Base-by-base conservation (phyloP, 2,797 vertebrate genomes). In the Adrianichthys oophorus region DNA sequence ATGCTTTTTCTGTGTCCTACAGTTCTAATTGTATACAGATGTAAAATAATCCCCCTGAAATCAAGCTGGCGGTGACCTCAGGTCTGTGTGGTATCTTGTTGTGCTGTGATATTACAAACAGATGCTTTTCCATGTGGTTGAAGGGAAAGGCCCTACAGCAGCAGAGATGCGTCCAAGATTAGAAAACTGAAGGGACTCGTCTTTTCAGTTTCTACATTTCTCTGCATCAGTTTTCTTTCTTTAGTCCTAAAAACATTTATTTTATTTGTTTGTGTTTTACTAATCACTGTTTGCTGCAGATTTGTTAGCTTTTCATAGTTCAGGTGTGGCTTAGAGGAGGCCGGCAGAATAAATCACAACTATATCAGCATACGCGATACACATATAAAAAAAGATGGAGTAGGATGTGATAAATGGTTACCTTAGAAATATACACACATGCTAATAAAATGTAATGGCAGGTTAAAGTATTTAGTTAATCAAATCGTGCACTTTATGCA, bases 101-200 rank as follows among this genome's bases (percentile, higher is more conserved):
- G 52, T 70, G 59, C 52, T 70, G 62, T 58, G 45, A 67, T 76
- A 69, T 76, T 49, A 58, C 54, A 62, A 81, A 72, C 78, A 74
- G 71, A 76, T 78, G 75, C 44, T 43, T 42, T 4, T 29, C 26
- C 41, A 18, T 54, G 5, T 19, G 29, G 19, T 65, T n/a, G 48
- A 48, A 17, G 57, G 24, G n/a, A 59, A 62, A 62, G 26, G 51
- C 29, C 45, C 4, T 42, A 68, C 66, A 70, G 48, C 61, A 42
- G 32, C 48, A 64, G 23, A 64, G 62, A 45, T 56, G 0, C 42
- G 32, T 70, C 49, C 57, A 17, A 50, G 45, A 55, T 64, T 55
- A 62, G 55, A 21, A 37, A 63, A 68, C 29, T 68, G 60, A 69
- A 76, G 70, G 45, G 56, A 73, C 66, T 62, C 42, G 21, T 61